Base-by-base conservation (phyloP, 2,797 vertebrate genomes). In the Cynodonichthys magdalenae region DNA sequence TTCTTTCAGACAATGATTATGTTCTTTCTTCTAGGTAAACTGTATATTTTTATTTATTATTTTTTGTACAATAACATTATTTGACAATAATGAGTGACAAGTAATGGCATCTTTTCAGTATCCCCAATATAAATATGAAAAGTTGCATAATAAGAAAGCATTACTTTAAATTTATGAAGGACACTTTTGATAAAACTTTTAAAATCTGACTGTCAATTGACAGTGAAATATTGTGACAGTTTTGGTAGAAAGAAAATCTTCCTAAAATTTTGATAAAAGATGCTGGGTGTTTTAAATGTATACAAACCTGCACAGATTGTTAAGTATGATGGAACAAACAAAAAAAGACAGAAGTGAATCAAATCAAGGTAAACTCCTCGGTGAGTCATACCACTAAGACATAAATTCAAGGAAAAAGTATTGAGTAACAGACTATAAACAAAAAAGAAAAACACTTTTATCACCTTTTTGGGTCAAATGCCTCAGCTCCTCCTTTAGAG, bases 401-500 rank as follows among this genome's bases (percentile, higher is more conserved):
- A 2, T 9, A n/a, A 3, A 34, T 0, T 36, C 10, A 53, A 15
- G 5, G 11, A 5, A 36, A 36, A 20, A 18, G 44, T 46, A 46
- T 18, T 46, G n/a, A 53, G 17, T 19, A 19, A 53, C 34, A 39
- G 11, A 39, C 11, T 64, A 12, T 18, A 36, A 18, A 66, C 24
- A n/a, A 74, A 14, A 53, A 19, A 31, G 36, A 58, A 11, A 66
- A 17, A 6, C 3, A 2, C n/a, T 29, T 83, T 0, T 10, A 11
- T 15, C 82, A 99, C 98, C 96, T 97, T 96, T 98, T 99, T 0
- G 98, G 98, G 90, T 99, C 97, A 86, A 99, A 99, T 49, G 95
- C 95, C 90, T 99, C 97, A 36, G 94, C 91, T 75, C 97, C 96
- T 89, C 96, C 96, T 94, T 97, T 96, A 69, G 97, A 99, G 61